Evolutionary conservation across 1,140 invertebrate species (phyloP), one percentile per base, ranked within the genome.

Genomic region (Sogatella furcifera): DNA sequence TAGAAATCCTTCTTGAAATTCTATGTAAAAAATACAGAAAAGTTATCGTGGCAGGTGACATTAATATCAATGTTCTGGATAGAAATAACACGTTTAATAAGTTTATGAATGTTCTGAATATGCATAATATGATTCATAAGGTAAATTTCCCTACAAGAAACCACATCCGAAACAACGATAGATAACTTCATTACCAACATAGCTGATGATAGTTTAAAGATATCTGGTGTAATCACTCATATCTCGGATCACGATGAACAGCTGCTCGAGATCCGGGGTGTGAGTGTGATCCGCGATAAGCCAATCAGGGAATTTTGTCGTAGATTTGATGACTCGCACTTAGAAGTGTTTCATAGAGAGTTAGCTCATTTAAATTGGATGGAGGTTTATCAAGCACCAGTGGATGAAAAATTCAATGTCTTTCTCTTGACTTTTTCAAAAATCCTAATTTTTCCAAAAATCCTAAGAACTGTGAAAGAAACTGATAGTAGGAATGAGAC

Each of bases 181-280:
- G 52, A 54, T 22, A 54, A 54, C 21, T n/a, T 54, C 6, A 22
- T 54, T 24, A 54, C 11, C 21, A 21, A 54, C 31, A 24, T n/a
- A 54, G 21, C 21, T 24, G 21, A 54, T 24, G 21, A 17, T 24
- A n/a, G 21, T 38, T n/a, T 56, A 56, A n/a, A 56, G 8, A 24
- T 56, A 56, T 41, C 55, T n/a, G n/a, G n/a, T n/a, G n/a, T n/a
- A n/a, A n/a, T n/a, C n/a, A n/a, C n/a, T n/a, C n/a, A n/a, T n/a
- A 56, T 56, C 13, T 56, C 55, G 3, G 55, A 56, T n/a, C 55
- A 56, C 34, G 55, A 56, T 56, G 55, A 3, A 10, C 55, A 56
- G 22, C 31, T 56, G 14, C 42, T 28, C 42, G 55, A 56, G 42
- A 56, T 56, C 31, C 31, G 31, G 10, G 31, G 31, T 31, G 10